Evolutionary conservation across 1,140 invertebrate species (phyloP), one percentile per base, ranked within the genome.

Genomic region (Drosophila biarmipes): DNA sequence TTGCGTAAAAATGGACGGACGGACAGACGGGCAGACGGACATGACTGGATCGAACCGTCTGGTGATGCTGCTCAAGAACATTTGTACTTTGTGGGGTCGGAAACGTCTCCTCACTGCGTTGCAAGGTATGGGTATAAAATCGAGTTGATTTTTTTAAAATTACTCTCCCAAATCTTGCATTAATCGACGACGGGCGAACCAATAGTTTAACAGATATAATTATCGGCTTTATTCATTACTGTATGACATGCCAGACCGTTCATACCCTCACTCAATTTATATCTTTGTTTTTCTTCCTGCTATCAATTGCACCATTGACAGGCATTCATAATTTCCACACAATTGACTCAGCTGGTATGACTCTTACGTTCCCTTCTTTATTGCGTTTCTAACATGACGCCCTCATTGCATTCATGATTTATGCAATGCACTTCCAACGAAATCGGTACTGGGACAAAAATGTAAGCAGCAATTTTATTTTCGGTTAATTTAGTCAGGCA

Each of bases 401-500:
- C 31, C 6, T 17, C 11, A 27, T 37, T 31, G 6, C 17, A 19
- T 49, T 67, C 17, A 67, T 59, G 46, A 67, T 67, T 67, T 67
- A 67, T 58, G 63, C 55, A 58, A 37, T 43, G 46, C 51, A 64
- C 34, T 64, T 21, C 38, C 62, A 57, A 34, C 21, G 11, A 45
- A 15, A 24, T 35, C 14, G 24, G 38, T 63, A 35, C 43, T 46
- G 24, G 31, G 27, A 57, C 7, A 17, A 51, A 37, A 11, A 53
- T 68, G 69, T 59, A 51, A 59, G 49, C 43, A 72, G 58, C 58
- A 45, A 53, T 61, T 29, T 4, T 48, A 48, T 48, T 48, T 67
- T 61, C 56, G 57, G 56, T 73, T 76, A 63, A 78, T 55, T 56
- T 64, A 37, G 19, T n/a, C 14, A 43, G 45, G 31, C 59, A 55